phyloP scores from a whole-genome alignment of 2,797 vertebrate species.

The Ictinia mississippiensis region DNA sequence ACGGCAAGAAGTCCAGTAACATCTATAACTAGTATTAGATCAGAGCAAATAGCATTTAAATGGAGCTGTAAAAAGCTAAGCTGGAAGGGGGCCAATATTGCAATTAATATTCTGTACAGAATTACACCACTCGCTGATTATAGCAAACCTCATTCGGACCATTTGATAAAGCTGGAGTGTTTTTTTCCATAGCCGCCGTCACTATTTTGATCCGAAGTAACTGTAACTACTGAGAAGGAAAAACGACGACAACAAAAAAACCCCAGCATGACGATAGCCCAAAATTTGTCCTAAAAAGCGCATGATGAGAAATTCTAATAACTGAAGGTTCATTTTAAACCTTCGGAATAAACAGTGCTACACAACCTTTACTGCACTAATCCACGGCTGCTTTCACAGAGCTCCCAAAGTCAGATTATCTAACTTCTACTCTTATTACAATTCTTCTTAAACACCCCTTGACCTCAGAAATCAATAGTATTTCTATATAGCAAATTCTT shows the following conservation, averaged over 20 bases:
- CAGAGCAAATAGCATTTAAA: not conserved
- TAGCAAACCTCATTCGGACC: not conserved
- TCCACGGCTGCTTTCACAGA: accelerated
- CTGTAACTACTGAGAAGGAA: not conserved
- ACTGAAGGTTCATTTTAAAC: not conserved
- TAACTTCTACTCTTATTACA: not conserved
- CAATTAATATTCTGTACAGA: conserved; percentile 14
- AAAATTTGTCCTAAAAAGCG: not conserved
- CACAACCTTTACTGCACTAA: not conserved
- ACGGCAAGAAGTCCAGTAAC: not conserved
- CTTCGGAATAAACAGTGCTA: not conserved
- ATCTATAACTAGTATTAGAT: not conserved
- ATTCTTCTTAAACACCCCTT: not conserved
- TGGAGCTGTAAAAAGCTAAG: not conserved
- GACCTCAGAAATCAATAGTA: not conserved
- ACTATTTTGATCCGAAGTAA: not conserved
- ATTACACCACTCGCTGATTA: not conserved
- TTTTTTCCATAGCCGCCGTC: not conserved
- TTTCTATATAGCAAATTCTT: not conserved
- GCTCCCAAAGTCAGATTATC: not conserved
- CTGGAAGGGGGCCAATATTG: not conserved
- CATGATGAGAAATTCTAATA: not conserved
- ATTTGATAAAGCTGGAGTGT: not conserved
- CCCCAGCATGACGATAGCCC: accelerated
- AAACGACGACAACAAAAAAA: not conserved